Conservation (phyloP, 2,113 vertebrate genomes). For the Herpetotheres cachinnans region DNA sequence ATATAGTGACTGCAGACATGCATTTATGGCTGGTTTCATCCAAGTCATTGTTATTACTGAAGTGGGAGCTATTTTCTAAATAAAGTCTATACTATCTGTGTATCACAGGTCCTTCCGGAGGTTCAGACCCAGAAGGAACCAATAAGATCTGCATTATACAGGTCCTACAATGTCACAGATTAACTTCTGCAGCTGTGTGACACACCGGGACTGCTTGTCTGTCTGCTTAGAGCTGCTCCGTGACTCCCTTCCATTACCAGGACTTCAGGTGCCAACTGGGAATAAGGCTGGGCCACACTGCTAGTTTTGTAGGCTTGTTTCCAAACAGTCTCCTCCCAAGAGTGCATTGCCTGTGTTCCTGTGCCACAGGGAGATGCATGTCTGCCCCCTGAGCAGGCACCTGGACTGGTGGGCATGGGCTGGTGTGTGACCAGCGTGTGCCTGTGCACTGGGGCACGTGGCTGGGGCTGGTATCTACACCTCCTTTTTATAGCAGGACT, state of each 20-base stretch:
- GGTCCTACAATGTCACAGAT: background rate
- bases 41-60: background rate
- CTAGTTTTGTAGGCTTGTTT: background rate
- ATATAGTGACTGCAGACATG: background rate
- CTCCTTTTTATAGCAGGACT: background rate
- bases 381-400: background rate
- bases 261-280: background rate
- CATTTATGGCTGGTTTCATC: background rate
- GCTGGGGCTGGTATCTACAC: background rate
- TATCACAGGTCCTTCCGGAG: background rate
- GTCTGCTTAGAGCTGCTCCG: background rate
- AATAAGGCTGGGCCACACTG: background rate
- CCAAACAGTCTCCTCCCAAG: background rate
- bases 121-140: background rate
- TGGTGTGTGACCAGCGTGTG: fast-evolving
- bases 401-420: background rate
- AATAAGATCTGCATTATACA: background rate
- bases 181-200: background rate
- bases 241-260: background rate
- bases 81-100: background rate
- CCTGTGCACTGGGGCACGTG: background rate
- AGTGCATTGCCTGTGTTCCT: background rate
- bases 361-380: fast-evolving
- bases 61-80: conserved; percentile 20
- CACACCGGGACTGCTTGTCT: background rate